phyloP scores from a whole-genome alignment of 2,113 vertebrate species.

The Carassius auratus region DNA sequence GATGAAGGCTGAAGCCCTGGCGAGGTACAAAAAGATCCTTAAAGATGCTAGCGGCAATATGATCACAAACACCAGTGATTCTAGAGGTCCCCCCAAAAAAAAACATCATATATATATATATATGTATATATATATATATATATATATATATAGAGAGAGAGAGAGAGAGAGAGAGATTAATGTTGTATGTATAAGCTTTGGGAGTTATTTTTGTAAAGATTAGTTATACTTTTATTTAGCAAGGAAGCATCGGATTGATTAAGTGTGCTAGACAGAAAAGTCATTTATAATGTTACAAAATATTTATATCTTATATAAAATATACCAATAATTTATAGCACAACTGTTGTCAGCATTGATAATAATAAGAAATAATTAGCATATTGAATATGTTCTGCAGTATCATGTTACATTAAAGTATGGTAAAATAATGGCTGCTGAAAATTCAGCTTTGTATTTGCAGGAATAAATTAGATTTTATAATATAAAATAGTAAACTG shows the following conservation, averaged over 20 bases:
- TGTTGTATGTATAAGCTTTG: too few relatives aligned
- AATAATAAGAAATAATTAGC: neutral
- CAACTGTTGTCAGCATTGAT: neutral
- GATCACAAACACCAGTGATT: conserved; percentile 41
- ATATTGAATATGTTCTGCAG: neutral
- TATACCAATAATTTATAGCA: neutral
- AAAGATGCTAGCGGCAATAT: conserved; percentile 57
- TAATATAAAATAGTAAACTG: neutral
- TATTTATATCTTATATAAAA: too few relatives aligned
- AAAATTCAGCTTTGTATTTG: neutral
- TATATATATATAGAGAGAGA: too few relatives aligned
- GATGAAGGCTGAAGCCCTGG: conserved; percentile 79
- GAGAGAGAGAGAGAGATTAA: too few relatives aligned
- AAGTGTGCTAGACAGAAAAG: too few relatives aligned
- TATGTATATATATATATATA: too few relatives aligned
- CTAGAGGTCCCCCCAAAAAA: conserved; percentile 17
- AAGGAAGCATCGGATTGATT: too few relatives aligned
- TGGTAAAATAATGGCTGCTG: neutral
- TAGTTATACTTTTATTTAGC: too few relatives aligned
- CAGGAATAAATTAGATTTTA: neutral
- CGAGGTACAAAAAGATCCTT: conserved; percentile 78
- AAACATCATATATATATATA: too few relatives aligned
- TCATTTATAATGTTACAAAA: too few relatives aligned
- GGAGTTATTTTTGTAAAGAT: too few relatives aligned
- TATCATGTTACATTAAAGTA: neutral